Evolutionary conservation across 2,113 vertebrate genomes (phyloP).

Genomic region (Hassar affinis): DNA sequence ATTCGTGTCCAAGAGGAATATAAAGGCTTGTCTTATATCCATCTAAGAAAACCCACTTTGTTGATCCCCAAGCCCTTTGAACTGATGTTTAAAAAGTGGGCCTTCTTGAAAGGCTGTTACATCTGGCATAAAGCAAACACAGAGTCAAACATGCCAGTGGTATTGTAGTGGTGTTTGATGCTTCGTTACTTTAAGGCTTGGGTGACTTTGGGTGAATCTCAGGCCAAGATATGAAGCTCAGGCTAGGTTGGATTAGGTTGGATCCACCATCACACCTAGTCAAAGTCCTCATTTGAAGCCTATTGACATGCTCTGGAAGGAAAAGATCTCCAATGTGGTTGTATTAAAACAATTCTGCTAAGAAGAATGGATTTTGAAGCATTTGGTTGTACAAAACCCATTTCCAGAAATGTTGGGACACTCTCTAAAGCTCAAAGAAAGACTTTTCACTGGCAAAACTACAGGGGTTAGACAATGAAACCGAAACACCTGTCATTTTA

Average conservation of each 20-base stretch:
- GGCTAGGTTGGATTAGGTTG: no score
- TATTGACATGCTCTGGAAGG: no score
- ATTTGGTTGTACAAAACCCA: no score
- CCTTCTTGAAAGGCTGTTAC: background rate
- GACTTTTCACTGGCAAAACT: no score
- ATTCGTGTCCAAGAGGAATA: no score
- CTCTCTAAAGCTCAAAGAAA: no score
- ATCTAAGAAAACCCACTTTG: background rate
- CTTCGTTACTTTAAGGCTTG: background rate
- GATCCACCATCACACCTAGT: background rate
- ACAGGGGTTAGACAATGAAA: no score
- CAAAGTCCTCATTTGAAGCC: background rate
- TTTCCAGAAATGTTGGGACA: no score
- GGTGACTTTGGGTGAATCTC: background rate
- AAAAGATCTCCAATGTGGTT: no score
- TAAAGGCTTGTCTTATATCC: no score
- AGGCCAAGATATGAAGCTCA: background rate
- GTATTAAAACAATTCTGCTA: background rate
- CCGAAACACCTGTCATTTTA: no score
- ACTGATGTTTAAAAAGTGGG: background rate
- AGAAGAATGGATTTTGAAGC: background rate
- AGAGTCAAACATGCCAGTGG: background rate
- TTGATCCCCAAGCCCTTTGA: background rate
- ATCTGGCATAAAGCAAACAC: no score
- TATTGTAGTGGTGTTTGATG: background rate